A percentile compares a stretch with the other conserved stretches of the same genome.
Evolutionary conservation across 2,797 vertebrate species (phyloP).

Genomic region (Eutrigla gurnardus): DNA sequence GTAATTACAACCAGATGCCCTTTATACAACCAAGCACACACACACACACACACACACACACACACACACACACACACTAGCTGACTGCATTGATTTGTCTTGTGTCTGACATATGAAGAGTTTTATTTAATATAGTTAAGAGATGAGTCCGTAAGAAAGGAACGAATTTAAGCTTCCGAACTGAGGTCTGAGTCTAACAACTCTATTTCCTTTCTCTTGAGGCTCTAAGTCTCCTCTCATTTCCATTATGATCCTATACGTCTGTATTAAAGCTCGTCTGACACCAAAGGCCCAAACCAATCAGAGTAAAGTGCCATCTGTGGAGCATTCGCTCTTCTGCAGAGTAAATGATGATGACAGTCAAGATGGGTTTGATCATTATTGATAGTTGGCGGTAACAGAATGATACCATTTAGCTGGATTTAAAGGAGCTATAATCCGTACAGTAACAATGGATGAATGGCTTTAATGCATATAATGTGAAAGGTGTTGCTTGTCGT

Average conservation of each 20-base stretch:
- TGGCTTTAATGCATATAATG: neutral
- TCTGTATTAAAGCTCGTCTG: constrained; percentile 11
- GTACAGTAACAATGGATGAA: neutral
- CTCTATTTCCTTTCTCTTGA: neutral
- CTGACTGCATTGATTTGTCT: constrained; percentile 30
- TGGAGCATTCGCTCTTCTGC: constrained; percentile 6
- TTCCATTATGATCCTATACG: neutral
- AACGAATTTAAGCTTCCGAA: neutral
- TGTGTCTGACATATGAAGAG: constrained; percentile 13
- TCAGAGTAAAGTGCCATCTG: constrained; percentile 17
- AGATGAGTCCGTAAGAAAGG: neutral
- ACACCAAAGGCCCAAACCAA: constrained; percentile 14
- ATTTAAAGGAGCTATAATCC: constrained; percentile 4
- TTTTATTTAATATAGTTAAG: constrained; percentile 23
- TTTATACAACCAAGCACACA: constrained; percentile 16
- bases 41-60: neutral
- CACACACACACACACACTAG: neutral
- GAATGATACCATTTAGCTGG: neutral
- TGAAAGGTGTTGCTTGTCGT: too few species aligned
- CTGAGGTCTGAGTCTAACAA: constrained; percentile 9
- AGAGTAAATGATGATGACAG: constrained; percentile 11
- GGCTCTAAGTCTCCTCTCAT: constrained; percentile 14
- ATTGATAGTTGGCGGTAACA: neutral
- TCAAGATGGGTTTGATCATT: neutral
- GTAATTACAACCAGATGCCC: constrained; percentile 66